Evolutionary conservation across 2,888 invertebrate genomes (phyloP).

Genomic region (Drosophila histrio): DNA sequence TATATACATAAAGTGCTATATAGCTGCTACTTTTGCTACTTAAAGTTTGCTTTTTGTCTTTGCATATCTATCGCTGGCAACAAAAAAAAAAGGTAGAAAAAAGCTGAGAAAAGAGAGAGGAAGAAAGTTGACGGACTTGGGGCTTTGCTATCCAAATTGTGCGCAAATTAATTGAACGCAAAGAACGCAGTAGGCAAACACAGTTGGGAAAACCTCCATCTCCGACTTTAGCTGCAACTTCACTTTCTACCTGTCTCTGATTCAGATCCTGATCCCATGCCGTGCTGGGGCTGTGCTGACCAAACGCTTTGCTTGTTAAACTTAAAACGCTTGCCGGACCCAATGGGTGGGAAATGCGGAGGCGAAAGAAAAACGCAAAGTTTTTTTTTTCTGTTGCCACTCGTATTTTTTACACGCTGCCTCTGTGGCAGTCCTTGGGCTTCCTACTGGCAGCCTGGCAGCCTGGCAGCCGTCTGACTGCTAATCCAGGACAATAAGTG

Average conservation of each 20-base stretch:
- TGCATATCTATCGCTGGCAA: constrained; percentile 44
- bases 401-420: constrained; percentile 66
- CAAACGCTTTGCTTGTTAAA: constrained; percentile 72
- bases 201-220: constrained; percentile 4
- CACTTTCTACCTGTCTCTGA: constrained; percentile 16
- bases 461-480: constrained; percentile 57
- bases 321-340: constrained; percentile 70
- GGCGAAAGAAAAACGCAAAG: constrained; percentile 38
- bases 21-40: constrained; percentile 70
- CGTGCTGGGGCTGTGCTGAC: constrained; percentile 42
- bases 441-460: constrained; percentile 29
- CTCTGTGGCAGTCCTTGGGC: constrained; percentile 59
- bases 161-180: constrained; percentile 80
- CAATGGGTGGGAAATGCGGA: constrained; percentile 40
- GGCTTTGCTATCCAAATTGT: constrained; percentile 69
- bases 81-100: constrained; percentile 23
- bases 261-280: constrained; percentile 6
- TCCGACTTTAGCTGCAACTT: not conserved
- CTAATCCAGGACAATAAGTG: constrained; percentile 79
- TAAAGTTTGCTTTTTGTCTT: constrained; percentile 79
- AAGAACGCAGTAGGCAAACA: constrained; percentile 76
- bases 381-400: constrained; percentile 47
- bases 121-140: constrained; percentile 60
- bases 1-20: not conserved
- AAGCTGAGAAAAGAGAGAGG: not conserved